Evolutionary conservation across 2,113 vertebrate species (phyloP).

Genomic region (Mystacornis crossleyi): DNA sequence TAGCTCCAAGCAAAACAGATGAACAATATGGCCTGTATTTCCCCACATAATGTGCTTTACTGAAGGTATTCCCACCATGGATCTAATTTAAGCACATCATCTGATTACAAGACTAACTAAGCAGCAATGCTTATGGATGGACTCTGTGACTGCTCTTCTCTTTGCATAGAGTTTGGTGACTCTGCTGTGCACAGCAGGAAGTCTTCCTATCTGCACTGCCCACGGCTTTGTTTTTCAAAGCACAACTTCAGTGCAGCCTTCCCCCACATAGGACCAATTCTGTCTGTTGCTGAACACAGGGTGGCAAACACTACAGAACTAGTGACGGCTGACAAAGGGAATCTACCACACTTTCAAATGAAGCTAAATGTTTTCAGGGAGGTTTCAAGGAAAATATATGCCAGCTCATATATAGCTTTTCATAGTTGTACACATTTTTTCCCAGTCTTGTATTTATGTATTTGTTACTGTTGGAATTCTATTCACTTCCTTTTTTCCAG

Average conservation of each 20-base stretch:
- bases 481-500: constrained; percentile 20
- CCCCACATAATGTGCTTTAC: background rate
- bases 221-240: background rate
- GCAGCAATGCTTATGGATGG: background rate
- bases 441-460: background rate
- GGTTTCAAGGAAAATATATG: background rate
- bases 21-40: background rate
- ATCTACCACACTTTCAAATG: background rate
- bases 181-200: background rate
- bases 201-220: background rate
- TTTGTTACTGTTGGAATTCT: constrained; percentile 31
- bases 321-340: background rate
- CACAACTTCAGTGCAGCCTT: background rate
- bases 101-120: background rate
- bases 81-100: background rate
- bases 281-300: background rate
- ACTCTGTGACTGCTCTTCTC: background rate
- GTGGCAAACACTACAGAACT: background rate
- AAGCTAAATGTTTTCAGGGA: background rate
- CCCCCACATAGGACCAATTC: background rate
- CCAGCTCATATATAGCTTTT: background rate
- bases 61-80: background rate
- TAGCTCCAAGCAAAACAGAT: background rate
- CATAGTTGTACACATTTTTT: background rate
- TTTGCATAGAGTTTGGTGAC: background rate